Evolutionary conservation across 2,888 invertebrate genomes (phyloP), one percentile per base, ranked within the genome.

Genomic region (Phalera bucephala): DNA sequence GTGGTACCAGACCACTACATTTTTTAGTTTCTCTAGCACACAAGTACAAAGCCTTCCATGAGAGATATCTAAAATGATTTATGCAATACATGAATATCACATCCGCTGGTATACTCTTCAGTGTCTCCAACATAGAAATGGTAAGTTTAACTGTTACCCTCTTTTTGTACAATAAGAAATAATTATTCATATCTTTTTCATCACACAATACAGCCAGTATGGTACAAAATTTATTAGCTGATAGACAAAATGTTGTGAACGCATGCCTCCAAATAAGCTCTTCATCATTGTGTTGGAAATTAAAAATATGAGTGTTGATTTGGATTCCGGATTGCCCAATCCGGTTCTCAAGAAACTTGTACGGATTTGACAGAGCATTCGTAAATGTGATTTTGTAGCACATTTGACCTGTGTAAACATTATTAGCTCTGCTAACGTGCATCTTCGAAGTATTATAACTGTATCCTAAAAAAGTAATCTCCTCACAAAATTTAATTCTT

Each of bases 221-320:
- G 5, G 89, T 85, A 32, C 90, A 90, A 40, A 90, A 83, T 58
- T 88, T 90, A 53, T 90, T 90, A 0, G 89, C 89, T 10, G 90
- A 87, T 10, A 89, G 51, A 53, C 84, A 86, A 17, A 83, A 73
- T n/a, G 87, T 84, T 2, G 71, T 66, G 51, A 89, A 90, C 38
- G 85, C 57, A 46, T 89, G 84, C 2, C 53, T 63, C 90, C 89
- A 90, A 38, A 88, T 57, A 2, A 73, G 40, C 40, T 71, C 62
- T 64, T 87, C 87, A 32, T 58, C 64, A 32, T 86, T 88, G 40
- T 83, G 64, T 7, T 67, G 36, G 1, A 88, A 70, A 54, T 87
- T 90, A 20, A 90, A 88, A 33, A 87, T 64, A 38, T 84, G 85
- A n/a, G 73, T 57, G 36, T 68, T 84, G n/a, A 90, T 73, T 54